Percentiles rank a stretch among this genome's conserved stretches.
phyloP scores from a whole-genome alignment of 2,113 vertebrate species.

The Diglossa brunneiventris region DNA sequence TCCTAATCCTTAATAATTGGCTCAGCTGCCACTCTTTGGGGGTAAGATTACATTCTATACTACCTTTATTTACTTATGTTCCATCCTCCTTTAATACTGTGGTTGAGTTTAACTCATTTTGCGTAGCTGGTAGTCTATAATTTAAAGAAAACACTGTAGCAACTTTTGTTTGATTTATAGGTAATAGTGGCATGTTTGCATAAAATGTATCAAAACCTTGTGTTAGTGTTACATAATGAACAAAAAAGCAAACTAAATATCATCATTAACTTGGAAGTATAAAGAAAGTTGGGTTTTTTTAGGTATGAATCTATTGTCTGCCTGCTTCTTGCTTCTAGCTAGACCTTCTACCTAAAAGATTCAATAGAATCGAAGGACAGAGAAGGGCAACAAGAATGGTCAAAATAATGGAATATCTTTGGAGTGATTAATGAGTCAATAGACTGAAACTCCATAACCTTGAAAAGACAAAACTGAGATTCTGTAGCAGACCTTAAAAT shows the following conservation, averaged over 20 bases:
- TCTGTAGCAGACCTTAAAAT: neutral
- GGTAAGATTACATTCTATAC: no score
- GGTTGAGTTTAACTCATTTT: neutral
- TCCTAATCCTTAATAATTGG: no score
- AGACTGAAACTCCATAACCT: neutral
- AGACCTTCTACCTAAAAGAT: neutral
- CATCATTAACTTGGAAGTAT: neutral
- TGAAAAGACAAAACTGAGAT: slow-evolving; percentile 6
- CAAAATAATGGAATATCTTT: neutral
- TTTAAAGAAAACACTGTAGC: neutral
- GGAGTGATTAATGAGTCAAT: slow-evolving; percentile 19
- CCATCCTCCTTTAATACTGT: neutral
- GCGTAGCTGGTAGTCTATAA: neutral
- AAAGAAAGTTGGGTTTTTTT: neutral
- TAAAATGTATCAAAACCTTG: neutral
- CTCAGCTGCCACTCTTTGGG: no score
- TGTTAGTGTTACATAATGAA: neutral
- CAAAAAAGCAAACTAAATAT: neutral
- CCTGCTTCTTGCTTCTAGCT: neutral
- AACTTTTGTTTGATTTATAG: neutral
- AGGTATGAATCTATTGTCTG: neutral
- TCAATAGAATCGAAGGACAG: neutral
- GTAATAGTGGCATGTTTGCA: neutral
- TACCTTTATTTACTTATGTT: no score
- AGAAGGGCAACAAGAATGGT: neutral